Percentiles rank a stretch among this genome's conserved stretches.
Conservation (phyloP, 1,140 invertebrate species). For the Aphaenogaster ashmeadi region DNA sequence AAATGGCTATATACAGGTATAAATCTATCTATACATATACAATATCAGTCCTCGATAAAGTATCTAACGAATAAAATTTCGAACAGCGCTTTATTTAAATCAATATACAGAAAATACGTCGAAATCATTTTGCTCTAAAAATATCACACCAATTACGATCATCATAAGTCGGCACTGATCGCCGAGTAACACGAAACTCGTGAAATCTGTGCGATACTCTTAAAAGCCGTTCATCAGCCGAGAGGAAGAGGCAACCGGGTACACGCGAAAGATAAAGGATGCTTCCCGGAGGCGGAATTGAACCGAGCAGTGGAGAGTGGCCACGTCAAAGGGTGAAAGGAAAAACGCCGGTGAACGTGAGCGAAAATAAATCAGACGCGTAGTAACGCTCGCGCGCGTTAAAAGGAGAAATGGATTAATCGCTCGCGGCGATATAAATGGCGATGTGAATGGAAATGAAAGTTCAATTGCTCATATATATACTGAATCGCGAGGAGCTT, state of each 20-base stretch:
- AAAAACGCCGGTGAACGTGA: constrained; percentile 51
- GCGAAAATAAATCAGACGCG: constrained; percentile 64
- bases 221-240: constrained; percentile 35
- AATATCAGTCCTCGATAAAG: neutral
- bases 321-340: constrained; percentile 65
- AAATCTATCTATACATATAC: neutral
- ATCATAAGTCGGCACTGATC: neutral
- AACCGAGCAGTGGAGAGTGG: constrained; percentile 31
- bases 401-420: constrained; percentile 73
- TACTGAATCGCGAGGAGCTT: neutral
- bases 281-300: constrained; percentile 39
- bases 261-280: constrained; percentile 53
- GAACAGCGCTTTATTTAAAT: neutral
- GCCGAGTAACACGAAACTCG: neutral
- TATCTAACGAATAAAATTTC: neutral
- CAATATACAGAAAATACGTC: neutral
- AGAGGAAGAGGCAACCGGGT: constrained; percentile 47
- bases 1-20: too few relatives aligned
- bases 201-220: constrained; percentile 22
- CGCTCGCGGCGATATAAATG: constrained; percentile 33
- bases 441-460: constrained; percentile 68
- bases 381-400: constrained; percentile 29
- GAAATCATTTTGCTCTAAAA: neutral
- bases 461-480: constrained; percentile 56
- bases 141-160: neutral